Evolutionary conservation across 2,797 vertebrate genomes (phyloP), one percentile per base, ranked within the genome.

Genomic region (Pangasius sanitwongsei): DNA sequence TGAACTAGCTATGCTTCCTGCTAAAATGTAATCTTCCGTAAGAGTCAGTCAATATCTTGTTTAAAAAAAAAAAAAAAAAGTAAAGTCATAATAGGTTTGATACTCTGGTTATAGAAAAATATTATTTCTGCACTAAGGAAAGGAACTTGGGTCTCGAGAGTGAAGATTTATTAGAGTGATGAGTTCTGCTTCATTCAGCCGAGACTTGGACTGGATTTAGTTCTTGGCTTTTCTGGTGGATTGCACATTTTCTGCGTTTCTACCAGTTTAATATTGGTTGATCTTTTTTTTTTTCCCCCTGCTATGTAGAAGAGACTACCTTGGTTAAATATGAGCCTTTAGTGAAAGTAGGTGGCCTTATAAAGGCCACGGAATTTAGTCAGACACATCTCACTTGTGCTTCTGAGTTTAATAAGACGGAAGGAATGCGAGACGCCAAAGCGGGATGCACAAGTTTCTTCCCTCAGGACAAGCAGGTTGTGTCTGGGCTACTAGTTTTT

Each of bases 181-280:
- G 8, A 59, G 80, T 59, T 23, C 53, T 59, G 55, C 55, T 37
- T 59, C 53, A 37, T 81, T 81, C 78, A 57, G n/a, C 31, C 11
- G 53, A 81, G 78, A 57, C 34, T 44, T 86, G 13, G n/a, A 31
- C 55, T 57, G n/a, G 78, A 81, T 74, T 48, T 48, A 4, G 41
- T 61, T 75, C 34, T 86, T 75, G 85, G 37, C 55, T 77, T 86
- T 61, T 44, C 16, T 69, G 41, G 12, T 7, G 55, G 85, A 12
- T 48, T 63, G 15, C 18, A 11, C 13, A 13, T 86, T 65, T 78
- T 78, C n/a, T 34, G 53, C n/a, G 12, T 50, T 67, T 75, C 37
- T 65, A 18, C 20, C 9, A n/a, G 34, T 61, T 83, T 41, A 83
- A 41, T 41, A 61, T 61, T 25, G 20, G n/a, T 57, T 55, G 53